Evolutionary conservation across 1,140 invertebrate genomes (phyloP).

Genomic region (Bombus picipes): DNA sequence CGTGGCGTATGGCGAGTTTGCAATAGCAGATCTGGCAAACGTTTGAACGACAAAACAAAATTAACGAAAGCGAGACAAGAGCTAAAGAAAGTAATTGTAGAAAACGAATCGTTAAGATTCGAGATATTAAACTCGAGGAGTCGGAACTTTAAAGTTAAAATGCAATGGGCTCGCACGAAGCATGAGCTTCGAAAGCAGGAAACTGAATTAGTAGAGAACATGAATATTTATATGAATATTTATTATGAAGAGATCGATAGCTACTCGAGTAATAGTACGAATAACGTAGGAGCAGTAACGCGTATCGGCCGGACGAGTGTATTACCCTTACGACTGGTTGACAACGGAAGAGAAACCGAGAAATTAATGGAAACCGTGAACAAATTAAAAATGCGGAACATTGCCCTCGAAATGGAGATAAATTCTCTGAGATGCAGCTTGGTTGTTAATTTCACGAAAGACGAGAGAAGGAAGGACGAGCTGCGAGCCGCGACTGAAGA

Average conservation of each 20-base stretch:
- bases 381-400: conserved; percentile 32
- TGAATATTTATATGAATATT: conserved; percentile 38
- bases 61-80: conserved; percentile 23
- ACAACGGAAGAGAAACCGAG: background rate
- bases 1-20: too few species aligned
- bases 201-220: background rate
- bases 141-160: conserved; percentile 27
- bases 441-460: conserved; percentile 19
- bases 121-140: conserved; percentile 43
- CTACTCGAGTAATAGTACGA: background rate
- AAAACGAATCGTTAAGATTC: conserved; percentile 52
- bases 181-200: conserved; percentile 6
- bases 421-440: conserved; percentile 22
- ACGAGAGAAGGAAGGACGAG: conserved; percentile 31
- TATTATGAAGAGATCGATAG: conserved; percentile 24
- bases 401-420: conserved; percentile 41
- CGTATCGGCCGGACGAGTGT: background rate
- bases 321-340: background rate
- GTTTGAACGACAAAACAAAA: background rate
- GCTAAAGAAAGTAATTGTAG: conserved; percentile 20
- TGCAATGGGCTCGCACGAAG: conserved; percentile 15
- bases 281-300: background rate
- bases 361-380: conserved; percentile 13
- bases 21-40: background rate
- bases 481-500: conserved; percentile 38